Evolutionary conservation across 2,113 vertebrate genomes (phyloP), one percentile per base, ranked within the genome.

Genomic region (Cyanistes caeruleus): DNA sequence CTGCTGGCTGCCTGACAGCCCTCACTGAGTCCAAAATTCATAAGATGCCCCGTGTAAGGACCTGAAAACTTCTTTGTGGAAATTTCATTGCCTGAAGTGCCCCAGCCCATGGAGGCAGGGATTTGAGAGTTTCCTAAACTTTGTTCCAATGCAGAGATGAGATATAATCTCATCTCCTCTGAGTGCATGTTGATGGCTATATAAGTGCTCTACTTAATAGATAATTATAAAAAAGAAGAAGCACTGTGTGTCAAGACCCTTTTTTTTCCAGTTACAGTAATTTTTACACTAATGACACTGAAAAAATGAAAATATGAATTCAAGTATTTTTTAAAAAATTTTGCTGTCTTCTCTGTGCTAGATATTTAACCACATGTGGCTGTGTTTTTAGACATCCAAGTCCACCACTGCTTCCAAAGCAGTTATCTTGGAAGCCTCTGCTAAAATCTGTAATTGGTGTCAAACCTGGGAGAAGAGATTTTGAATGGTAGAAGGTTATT

Each of bases 151-250:
- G 25, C 15, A 39, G 33, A 67, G 25, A 21, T 33, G 8, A 76
- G 72, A 2, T 8, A 37, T 13, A 76, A 11, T 21, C 13, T 75
- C 19, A 28, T 21, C 10, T 72, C 20, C 10, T 30, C 7, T 4
- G 3, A 28, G 2, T 37, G 14, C 6, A 13, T 30, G 8, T 35
- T 0, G 2, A 11, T 51, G 13, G 7, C 9, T 80, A 8, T n/a
- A 0, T 37, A 51, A 73, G 4, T 63, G 13, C 5, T 64, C 8
- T 25, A 14, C 5, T 63, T 79, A 23, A 19, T 7, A 58, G 6
- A 37, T 43, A 28, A 48, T 51, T 14, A 49, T 39, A 19, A 53
- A 58, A 70, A 63, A 56, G 46, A 46, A 7, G 11, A 43, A 84
- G 1, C 10, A 43, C 17, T 22, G 3, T 20, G 37, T 43, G 24